Evolutionary conservation across 2,113 vertebrate species (phyloP).

Genomic region (Eclectus roratus): DNA sequence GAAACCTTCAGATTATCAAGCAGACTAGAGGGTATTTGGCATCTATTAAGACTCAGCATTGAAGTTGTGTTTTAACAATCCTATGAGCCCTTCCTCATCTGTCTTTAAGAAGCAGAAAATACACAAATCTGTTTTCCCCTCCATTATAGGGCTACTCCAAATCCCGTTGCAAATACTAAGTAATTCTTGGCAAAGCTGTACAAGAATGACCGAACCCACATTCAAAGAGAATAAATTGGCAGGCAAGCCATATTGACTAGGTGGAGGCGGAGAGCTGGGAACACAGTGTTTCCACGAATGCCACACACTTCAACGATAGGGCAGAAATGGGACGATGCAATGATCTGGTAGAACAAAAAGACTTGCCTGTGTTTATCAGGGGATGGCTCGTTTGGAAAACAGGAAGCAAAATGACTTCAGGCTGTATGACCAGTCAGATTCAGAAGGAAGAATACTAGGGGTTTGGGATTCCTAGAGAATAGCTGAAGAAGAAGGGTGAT

Average conservation of each 20-base stretch:
- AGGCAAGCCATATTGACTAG: background rate
- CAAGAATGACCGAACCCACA: background rate
- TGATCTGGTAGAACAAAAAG: background rate
- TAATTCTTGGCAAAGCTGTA: background rate
- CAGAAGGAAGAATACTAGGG: background rate
- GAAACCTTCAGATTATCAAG: background rate
- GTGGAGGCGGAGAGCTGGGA: background rate
- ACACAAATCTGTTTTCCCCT: background rate
- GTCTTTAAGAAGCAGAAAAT: background rate
- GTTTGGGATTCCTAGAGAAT: background rate
- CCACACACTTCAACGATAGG: background rate
- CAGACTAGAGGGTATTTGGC: background rate
- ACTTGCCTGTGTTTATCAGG: background rate
- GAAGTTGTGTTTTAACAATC: accelerated
- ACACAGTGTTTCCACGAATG: background rate
- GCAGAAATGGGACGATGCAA: background rate
- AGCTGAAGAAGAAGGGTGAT: background rate
- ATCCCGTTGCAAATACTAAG: background rate
- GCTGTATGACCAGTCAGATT: background rate
- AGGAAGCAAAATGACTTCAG: background rate
- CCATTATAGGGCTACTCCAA: background rate
- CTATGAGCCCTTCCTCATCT: background rate
- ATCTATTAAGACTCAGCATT: background rate
- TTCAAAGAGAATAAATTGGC: background rate
- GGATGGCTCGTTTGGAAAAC: background rate